Percentiles rank a stretch among this genome's conserved stretches.
phyloP scores from a whole-genome alignment of 2,888 invertebrate species.

The Drosophila siamana region DNA sequence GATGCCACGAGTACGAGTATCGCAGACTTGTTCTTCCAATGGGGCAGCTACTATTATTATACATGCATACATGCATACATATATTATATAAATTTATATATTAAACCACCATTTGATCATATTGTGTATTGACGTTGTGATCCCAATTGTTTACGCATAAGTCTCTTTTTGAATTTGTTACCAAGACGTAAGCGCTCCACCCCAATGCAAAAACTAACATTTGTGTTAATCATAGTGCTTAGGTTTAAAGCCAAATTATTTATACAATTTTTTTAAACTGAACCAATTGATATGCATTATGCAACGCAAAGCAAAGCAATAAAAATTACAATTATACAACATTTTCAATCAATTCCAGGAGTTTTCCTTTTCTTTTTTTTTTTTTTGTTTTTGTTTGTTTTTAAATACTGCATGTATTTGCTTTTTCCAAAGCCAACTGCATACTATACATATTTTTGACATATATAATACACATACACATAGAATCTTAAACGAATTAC shows the following conservation, averaged over 20 bases:
- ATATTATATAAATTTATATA: conserved; percentile 14
- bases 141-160: conserved; percentile 49
- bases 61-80: too few species aligned
- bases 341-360: conserved; percentile 13
- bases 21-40: conserved; percentile 52
- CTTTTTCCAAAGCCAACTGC: conserved; percentile 35
- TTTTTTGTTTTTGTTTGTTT: too few species aligned
- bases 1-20: not conserved
- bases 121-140: conserved; percentile 44
- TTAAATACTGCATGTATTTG: conserved; percentile 55
- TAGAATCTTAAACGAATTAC: conserved; percentile 48
- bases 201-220: conserved; percentile 42
- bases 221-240: conserved; percentile 67
- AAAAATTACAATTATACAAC: conserved; percentile 40
- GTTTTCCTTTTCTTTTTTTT: conserved; percentile 10
- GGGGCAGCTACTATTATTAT: conserved; percentile 52
- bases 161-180: conserved; percentile 53
- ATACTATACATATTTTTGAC: conserved; percentile 39
- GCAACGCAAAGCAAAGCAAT: conserved; percentile 59
- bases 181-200: conserved; percentile 50
- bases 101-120: conserved; percentile 40
- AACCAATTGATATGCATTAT: conserved; percentile 64
- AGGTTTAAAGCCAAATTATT: conserved; percentile 77
- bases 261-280: conserved; percentile 54
- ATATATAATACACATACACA: conserved; percentile 55